phyloP scores from a whole-genome alignment of 2,797 vertebrate genomes.

The Denticeps clupeoides region DNA sequence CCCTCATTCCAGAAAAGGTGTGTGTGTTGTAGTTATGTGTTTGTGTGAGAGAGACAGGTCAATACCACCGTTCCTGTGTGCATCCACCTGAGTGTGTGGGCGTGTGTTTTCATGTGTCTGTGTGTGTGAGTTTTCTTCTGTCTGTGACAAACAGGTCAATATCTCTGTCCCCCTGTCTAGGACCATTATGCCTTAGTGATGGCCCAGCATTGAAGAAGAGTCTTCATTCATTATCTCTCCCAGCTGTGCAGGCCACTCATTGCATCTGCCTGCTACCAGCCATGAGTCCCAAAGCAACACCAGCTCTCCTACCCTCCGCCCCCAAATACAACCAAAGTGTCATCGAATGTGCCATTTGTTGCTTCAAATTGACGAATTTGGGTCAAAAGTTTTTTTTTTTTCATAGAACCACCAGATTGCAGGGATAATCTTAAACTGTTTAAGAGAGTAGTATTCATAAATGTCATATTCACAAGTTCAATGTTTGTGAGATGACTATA shows the following conservation, averaged over 20 bases:
- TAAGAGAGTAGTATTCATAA: too few species aligned
- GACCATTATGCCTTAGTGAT: conserved; percentile 55
- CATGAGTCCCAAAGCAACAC: too few species aligned
- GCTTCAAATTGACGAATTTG: too few species aligned
- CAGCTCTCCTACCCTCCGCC: too few species aligned
- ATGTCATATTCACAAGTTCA: too few species aligned
- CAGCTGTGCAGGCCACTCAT: conserved; percentile 24
- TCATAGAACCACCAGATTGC: too few species aligned
- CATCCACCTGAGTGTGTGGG: not conserved
- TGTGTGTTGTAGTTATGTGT: not conserved
- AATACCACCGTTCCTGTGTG: not conserved
- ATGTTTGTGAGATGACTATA: too few species aligned
- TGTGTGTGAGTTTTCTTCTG: not conserved
- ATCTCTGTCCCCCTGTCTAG: conserved; percentile 45
- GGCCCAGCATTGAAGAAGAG: conserved; percentile 35
- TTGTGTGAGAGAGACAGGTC: not conserved
- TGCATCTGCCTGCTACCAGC: too few species aligned
- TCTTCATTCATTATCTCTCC: conserved; percentile 60
- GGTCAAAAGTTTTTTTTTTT: too few species aligned
- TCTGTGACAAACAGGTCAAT: conserved; percentile 48
- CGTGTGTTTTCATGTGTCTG: not conserved
- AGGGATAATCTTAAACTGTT: too few species aligned
- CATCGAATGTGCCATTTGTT: too few species aligned
- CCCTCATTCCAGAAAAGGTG: not conserved
- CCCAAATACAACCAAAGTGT: too few species aligned